Percentiles rank a stretch among this genome's conserved stretches.
These are phyloP conservation scores for Cheilosia grossa DNA, from an alignment of 2,888 invertebrate species.

Conservation along the genomic window DNA sequence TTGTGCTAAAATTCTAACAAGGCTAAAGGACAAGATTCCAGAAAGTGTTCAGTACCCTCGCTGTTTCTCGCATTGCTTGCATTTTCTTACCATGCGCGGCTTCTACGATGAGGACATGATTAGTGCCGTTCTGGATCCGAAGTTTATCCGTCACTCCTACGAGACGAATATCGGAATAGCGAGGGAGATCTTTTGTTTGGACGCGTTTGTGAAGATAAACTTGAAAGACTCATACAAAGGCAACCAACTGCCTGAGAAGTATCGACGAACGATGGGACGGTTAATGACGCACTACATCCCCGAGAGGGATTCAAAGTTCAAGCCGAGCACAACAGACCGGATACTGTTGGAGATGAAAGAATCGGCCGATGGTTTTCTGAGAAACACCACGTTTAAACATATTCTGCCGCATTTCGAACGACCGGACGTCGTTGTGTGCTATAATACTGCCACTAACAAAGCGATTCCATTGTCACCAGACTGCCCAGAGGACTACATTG, in stretches of 20 bases:
- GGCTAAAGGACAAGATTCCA: conserved; percentile 84
- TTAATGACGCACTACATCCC: conserved; percentile 86
- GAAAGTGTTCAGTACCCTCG: conserved; percentile 86
- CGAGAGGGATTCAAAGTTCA: conserved; percentile 83
- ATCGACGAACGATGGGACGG: conserved; percentile 85
- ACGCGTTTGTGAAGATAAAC: conserved; percentile 84
- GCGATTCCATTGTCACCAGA: conserved; percentile 83
- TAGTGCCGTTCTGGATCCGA: conserved; percentile 84
- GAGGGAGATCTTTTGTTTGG: conserved; percentile 87
- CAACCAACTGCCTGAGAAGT: conserved; percentile 84
- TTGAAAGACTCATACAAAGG: conserved; percentile 83
- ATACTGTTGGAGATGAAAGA: conserved; percentile 86
- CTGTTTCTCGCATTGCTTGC: conserved; percentile 86
- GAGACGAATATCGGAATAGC: conserved; percentile 84
- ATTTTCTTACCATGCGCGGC: conserved; percentile 85
- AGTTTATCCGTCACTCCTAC: conserved; percentile 85
- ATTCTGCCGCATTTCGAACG: conserved; percentile 88
- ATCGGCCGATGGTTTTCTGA: conserved; percentile 83
- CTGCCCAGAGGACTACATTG: conserved; percentile 84
- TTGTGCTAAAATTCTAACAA: conserved; percentile 82
- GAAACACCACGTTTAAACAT: conserved; percentile 84
- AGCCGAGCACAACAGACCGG: conserved; percentile 85
- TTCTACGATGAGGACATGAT: conserved; percentile 86
- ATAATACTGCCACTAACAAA: conserved; percentile 84
- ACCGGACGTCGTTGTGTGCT: conserved; percentile 87